These are phyloP conservation scores for Zonitis immaculata DNA, from an alignment of 2,888 invertebrate genomes.

Conservation along the genomic window DNA sequence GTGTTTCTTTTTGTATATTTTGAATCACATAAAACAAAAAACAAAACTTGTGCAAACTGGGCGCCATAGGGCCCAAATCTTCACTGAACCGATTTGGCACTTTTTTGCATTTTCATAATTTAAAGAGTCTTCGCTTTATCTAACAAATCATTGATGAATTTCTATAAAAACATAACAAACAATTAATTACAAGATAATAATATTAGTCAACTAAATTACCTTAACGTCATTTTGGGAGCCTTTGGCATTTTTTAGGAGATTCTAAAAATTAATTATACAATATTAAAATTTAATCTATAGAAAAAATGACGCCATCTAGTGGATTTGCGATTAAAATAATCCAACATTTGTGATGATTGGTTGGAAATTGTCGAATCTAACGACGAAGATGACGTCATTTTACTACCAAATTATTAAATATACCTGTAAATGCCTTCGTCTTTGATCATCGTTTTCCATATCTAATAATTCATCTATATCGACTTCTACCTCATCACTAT, in stretches of 20 bases:
- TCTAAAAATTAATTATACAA: constrained; percentile 54
- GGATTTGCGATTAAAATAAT: no score
- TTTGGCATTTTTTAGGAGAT: constrained; percentile 75
- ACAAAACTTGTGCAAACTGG: constrained; percentile 38
- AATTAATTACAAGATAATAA: not conserved
- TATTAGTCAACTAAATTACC: constrained; percentile 53
- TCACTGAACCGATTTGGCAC: constrained; percentile 43
- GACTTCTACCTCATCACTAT: constrained; percentile 75
- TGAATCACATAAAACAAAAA: no score
- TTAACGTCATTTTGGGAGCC: constrained; percentile 83
- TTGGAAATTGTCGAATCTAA: no score
- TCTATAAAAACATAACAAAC: constrained; percentile 57
- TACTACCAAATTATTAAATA: constrained; percentile 27
- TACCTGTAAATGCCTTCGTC: constrained; percentile 77
- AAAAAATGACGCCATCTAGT: no score
- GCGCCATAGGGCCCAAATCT: constrained; percentile 38
- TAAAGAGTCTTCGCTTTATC: constrained; percentile 87
- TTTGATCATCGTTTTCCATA: constrained; percentile 84
- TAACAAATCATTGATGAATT: constrained; percentile 85
- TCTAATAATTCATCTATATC: constrained; percentile 94
- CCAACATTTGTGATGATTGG: no score
- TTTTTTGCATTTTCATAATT: constrained; percentile 42
- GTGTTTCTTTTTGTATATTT: constrained; percentile 28
- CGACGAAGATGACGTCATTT: not conserved
- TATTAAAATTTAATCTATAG: not conserved